Base-by-base conservation (phyloP, 2,113 vertebrate genomes). In the Epinephelus lanceolatus region DNA sequence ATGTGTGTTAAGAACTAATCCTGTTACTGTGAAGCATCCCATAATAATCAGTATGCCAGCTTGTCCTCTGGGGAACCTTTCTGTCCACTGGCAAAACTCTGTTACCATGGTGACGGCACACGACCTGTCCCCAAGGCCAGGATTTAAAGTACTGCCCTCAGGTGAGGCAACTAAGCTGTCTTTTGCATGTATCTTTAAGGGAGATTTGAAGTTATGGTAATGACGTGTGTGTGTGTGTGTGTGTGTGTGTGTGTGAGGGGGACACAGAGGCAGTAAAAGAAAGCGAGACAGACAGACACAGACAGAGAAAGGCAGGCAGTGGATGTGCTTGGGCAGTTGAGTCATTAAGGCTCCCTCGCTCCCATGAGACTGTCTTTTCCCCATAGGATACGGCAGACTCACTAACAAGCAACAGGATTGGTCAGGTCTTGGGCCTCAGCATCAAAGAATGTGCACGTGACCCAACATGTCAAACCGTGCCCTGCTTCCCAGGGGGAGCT, bases 361-460 rank as follows among this genome's bases (percentile, higher is more conserved):
- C 80, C 78, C 53, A 17, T 42, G 63, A 47, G 63, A 40, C 62
- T 59, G 37, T 57, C 59, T 62, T 57, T 51, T 67, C 74, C 71
- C 65, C 59, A 21, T 2, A 45, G 66, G 66, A 84, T 42, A 51
- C 7, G 6, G 59, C 66, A 62, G 69, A 71, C 62, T 85, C 60
- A 57, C 87, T 84, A 82, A 89, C 59, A 75, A 85, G 85, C 51
- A 9, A 68, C 49, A 73, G n/a, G 83, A 89, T 69, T 71, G 65
- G 78, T 83, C 87, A 57, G 61, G 74, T 71, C 75, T 65, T 68
- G 45, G 21, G 37, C 33, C 47, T 80, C 37, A 14, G 70, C 66
- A 40, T 89, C 68, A 72, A 88, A 88, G 86, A 87, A 86, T 78
- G 80, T 27, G n/a, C 83, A 89, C 56, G 66, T 77, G 89, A 90